Percentiles rank a stretch among this genome's conserved stretches.
These are phyloP conservation scores for Megalops atlanticus DNA, from an alignment of 2,113 vertebrate species.

Conservation along the genomic window DNA sequence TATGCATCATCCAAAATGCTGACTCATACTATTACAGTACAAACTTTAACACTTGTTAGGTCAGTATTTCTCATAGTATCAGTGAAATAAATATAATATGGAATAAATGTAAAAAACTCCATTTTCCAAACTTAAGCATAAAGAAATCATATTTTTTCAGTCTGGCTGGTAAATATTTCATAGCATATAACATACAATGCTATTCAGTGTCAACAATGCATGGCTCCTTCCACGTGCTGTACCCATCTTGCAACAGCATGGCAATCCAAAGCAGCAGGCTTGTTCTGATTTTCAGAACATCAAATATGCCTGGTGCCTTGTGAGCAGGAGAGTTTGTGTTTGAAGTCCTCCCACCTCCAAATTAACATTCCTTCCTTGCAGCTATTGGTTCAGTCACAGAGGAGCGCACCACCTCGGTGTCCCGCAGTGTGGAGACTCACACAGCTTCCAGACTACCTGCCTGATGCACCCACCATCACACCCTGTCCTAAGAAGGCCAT, in stretches of 20 bases:
- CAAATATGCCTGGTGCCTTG: too few species aligned
- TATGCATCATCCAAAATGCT: neutral
- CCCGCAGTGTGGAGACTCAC: slow-evolving; percentile 30
- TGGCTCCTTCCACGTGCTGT: neutral
- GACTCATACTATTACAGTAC: neutral
- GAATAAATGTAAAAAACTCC: too few species aligned
- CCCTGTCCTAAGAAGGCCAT: neutral
- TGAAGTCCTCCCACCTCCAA: neutral
- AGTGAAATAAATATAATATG: too few species aligned
- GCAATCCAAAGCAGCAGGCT: neutral
- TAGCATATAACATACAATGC: too few species aligned
- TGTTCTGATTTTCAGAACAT: too few species aligned
- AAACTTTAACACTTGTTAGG: neutral
- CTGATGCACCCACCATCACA: slow-evolving; percentile 15
- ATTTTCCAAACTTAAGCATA: too few species aligned
- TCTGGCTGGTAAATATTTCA: too few species aligned
- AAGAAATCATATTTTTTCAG: neutral
- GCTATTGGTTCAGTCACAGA: slow-evolving; percentile 14
- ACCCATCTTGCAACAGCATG: neutral
- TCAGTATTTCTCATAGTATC: neutral
- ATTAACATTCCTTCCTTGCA: neutral
- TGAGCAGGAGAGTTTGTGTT: neutral
- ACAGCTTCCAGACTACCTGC: slow-evolving; percentile 18
- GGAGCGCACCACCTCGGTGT: slow-evolving; percentile 20
- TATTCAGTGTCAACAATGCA: neutral